These are phyloP conservation scores for Chaetodon trifasciatus DNA, from an alignment of 2,797 vertebrate species.

Conservation along the genomic window DNA sequence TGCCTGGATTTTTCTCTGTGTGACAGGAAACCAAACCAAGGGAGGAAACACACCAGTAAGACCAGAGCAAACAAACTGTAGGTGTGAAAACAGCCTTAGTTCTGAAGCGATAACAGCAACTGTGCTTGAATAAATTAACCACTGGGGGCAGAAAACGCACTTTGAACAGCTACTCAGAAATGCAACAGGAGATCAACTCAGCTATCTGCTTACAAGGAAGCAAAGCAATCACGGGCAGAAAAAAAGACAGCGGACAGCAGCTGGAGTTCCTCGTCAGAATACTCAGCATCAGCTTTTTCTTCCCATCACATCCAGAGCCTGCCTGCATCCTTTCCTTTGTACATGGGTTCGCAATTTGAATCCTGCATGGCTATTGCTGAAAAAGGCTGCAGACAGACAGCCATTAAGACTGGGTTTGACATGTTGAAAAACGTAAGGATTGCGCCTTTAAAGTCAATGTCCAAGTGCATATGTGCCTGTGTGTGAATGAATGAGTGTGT, in stretches of 20 bases:
- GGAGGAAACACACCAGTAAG: too few species aligned
- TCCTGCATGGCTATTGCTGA: neutral
- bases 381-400: neutral
- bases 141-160: slow-evolving; percentile 1
- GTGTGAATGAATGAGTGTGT: neutral
- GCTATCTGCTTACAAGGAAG: neutral
- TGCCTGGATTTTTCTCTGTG: too few species aligned
- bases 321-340: neutral
- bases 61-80: too few species aligned
- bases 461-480: neutral
- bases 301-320: neutral
- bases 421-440: neutral
- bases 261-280: neutral
- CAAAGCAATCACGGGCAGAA: neutral
- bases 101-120: neutral
- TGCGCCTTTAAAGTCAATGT: neutral
- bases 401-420: neutral
- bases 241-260: too few species aligned
- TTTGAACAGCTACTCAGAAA: neutral
- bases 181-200: neutral
- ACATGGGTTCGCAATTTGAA: neutral
- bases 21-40: too few species aligned
- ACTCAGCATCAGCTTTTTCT: neutral
- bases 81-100: neutral
- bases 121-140: neutral